Evolutionary conservation across 2,113 vertebrate genomes (phyloP), one percentile per base, ranked within the genome.

Genomic region (Petromus typicus): DNA sequence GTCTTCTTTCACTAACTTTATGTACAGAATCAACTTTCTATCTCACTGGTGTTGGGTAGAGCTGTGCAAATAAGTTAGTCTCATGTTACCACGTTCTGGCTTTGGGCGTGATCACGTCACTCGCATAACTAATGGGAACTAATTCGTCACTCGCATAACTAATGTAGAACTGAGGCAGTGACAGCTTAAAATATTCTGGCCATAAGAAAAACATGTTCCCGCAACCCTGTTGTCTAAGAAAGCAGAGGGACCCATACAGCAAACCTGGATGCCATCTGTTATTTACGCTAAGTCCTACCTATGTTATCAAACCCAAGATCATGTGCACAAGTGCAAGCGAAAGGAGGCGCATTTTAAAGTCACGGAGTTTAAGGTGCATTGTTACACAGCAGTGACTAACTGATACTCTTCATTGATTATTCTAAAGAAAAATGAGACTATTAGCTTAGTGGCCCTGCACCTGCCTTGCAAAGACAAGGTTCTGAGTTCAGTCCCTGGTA

Each of bases 361-460:
- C 22, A 51, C 40, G 81, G 12, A 30, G 9, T 73, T 78, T 81
- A 84, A 48, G 32, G 56, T 34, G 7, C 37, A 93, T 91, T 87
- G 73, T 76, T 94, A 96, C 17, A 37, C 10, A 73, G 87, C 59
- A 73, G 51, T 92, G 75, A 67, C 45, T 13, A 75, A 67, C 45
- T 13, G 67, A 20, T 23, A 40, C 59, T 40, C n/a, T 3, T 2
- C 32, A 2, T n/a, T 64, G 16, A 18, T 75, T 79, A 64, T 61
- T 48, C 18, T 37, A n/a, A 80, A 64, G 32, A 88, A 63, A 54
- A 90, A 66, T n/a, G 63, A 61, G 48, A 51, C 48, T n/a, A n/a
- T 51, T 51, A 51, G 48, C 48, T 51, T 10, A 51, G 48, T 51
- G 48, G 48, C 48, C 5, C 48, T 51, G 48, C 48, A 10, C 48